Evolutionary conservation across 2,113 vertebrate genomes (phyloP), one percentile per base, ranked within the genome.

Genomic region (Takifugu flavidus): DNA sequence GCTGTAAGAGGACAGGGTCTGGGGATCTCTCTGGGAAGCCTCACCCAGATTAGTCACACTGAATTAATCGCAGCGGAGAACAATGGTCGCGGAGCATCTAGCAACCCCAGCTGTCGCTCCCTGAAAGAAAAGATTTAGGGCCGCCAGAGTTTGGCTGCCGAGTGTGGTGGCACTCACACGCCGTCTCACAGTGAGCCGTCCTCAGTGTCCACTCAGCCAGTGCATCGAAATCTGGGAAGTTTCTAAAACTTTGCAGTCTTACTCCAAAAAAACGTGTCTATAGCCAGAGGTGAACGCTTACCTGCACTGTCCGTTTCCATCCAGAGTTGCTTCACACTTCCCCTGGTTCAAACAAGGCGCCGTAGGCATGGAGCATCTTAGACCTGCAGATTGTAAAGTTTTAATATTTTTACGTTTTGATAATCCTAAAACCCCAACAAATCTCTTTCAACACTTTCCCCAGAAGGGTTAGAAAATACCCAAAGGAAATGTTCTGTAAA

Each of bases 11-110:
- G 83, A 79, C 77, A 59, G 72, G 74, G 81, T 83, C 77, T 75
- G 87, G 82, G 78, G 90, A 89, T 91, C 94, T 93, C 94, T 95
- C 94, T 95, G 95, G 93, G 93, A 95, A 96, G 93, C 93, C 93
- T 92, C 92, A 91, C 92, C 90, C 85, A 93, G 93, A 98, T 97
- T 96, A 97, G 95, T 97, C 95, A 96, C 94, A 94, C 92, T 91
- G 93, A 94, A 96, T 95, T 95, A 96, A 98, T 96, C 93, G 92
- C 90, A 91, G 89, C 82, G 59, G 78, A 89, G 89, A 93, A 98
- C 95, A 99, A 98, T 95, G 90, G 93, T 82, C 65, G 73, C 91
- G 81, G 91, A 90, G 92, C 93, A 94, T 91, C 92, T 91, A 90
- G 94, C 92, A 92, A 95, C 92, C 94, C 94, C 95, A 99, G 96